Conservation (phyloP, 1,140 invertebrate species). For the Dendrolimus kikuchii region DNA sequence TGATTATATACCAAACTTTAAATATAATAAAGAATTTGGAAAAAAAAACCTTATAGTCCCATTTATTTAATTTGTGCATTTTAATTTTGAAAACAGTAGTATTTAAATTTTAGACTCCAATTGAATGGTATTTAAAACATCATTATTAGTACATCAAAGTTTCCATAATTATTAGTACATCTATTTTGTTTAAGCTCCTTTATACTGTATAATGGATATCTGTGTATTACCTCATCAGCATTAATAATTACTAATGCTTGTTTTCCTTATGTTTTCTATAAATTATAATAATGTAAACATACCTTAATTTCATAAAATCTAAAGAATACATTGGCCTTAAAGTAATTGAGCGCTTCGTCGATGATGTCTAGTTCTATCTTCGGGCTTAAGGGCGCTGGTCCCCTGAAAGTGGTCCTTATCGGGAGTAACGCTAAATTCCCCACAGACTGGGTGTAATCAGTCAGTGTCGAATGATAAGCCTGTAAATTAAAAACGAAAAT, state of each 20-base stretch:
- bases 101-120: no score
- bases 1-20: no score
- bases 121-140: no score
- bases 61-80: no score
- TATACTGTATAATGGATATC: neutral
- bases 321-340: slow-evolving; percentile 99
- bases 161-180: no score
- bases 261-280: slow-evolving; percentile 1
- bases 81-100: no score
- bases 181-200: no score
- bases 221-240: neutral
- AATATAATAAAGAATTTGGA: no score
- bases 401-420: slow-evolving; percentile 87
- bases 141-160: no score
- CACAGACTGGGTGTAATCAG: slow-evolving; percentile 80
- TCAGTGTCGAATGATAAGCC: slow-evolving; percentile 96
- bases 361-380: slow-evolving; percentile 91
- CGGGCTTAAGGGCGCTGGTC: slow-evolving; percentile 85
- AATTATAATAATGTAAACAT: slow-evolving; percentile 15
- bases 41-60: no score
- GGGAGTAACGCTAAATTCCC: slow-evolving; percentile 96
- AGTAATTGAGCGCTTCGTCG: slow-evolving; percentile 97
- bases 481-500: slow-evolving; percentile 36
- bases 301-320: slow-evolving; percentile 98
- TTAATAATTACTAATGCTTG: neutral